phyloP scores from a whole-genome alignment of 2,888 invertebrate genomes.

The Aleiodes alternator region DNA sequence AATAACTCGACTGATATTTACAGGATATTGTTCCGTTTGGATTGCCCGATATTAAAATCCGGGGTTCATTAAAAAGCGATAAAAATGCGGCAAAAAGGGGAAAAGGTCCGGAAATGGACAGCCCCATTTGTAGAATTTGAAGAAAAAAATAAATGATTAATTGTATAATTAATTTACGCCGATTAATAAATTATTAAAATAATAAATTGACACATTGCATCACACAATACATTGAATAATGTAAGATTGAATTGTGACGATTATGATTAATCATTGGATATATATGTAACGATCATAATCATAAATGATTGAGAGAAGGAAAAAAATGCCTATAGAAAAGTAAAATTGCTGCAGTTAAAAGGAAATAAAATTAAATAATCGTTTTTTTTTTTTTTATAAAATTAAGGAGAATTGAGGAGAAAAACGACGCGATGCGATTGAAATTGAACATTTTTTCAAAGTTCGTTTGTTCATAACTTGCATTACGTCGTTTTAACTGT shows the following conservation, averaged over 20 bases:
- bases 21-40: conserved; percentile 75
- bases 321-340: conserved; percentile 46
- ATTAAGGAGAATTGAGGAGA: too few relatives aligned
- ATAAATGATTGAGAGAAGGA: conserved; percentile 21
- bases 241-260: conserved; percentile 15
- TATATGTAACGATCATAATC: conserved; percentile 55
- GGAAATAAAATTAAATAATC: too few relatives aligned
- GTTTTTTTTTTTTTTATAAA: too few relatives aligned
- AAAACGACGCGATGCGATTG: too few relatives aligned
- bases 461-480: too few relatives aligned
- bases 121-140: conserved; percentile 49
- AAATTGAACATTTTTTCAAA: too few relatives aligned
- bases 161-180: too few relatives aligned
- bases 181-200: too few relatives aligned
- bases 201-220: neutral
- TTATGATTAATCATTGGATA: conserved; percentile 54
- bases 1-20: conserved; percentile 72
- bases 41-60: conserved; percentile 72
- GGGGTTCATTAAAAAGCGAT: conserved; percentile 74
- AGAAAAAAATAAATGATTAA: conserved; percentile 54
- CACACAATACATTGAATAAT: conserved; percentile 30
- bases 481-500: too few relatives aligned
- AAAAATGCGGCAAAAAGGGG: conserved; percentile 68
- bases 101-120: conserved; percentile 57
- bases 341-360: conserved; percentile 12